Conservation (phyloP, 2,888 invertebrate species). For the Clitarchus hookeri region DNA sequence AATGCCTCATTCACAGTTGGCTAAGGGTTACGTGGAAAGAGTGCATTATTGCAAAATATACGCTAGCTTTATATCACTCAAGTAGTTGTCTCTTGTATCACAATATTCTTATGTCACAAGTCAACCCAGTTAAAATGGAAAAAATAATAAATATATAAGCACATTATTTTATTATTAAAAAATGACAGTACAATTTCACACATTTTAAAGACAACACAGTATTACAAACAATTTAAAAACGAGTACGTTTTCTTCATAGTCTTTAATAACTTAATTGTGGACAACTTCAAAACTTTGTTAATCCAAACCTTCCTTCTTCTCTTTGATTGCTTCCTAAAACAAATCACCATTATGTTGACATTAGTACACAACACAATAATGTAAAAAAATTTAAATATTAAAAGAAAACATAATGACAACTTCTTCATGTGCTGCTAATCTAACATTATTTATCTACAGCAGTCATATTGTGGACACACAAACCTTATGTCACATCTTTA, state of each 20-base stretch:
- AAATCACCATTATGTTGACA: conserved; percentile 43
- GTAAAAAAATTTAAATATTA: neutral
- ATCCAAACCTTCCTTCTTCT: conserved; percentile 85
- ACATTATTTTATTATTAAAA: neutral
- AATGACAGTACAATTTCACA: neutral
- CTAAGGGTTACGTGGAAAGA: too few species aligned
- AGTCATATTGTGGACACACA: neutral
- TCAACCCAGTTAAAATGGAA: too few species aligned
- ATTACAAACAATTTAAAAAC: too few species aligned
- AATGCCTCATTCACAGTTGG: too few species aligned
- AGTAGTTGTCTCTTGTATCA: too few species aligned
- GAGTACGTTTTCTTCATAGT: too few species aligned
- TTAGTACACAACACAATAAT: neutral
- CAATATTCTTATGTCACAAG: too few species aligned
- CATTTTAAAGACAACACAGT: neutral
- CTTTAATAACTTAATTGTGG: too few species aligned
- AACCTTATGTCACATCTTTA: neutral
- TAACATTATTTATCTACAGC: neutral
- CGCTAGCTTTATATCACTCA: too few species aligned
- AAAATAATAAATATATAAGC: neutral
- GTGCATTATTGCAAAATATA: too few species aligned
- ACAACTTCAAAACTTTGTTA: conserved; percentile 53
- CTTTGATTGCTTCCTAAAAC: conserved; percentile 83
- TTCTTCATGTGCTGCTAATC: neutral
- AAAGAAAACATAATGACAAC: neutral